These are phyloP conservation scores for Coleophora flavipennella DNA, from an alignment of 2,888 invertebrate genomes.

Conservation along the genomic window DNA sequence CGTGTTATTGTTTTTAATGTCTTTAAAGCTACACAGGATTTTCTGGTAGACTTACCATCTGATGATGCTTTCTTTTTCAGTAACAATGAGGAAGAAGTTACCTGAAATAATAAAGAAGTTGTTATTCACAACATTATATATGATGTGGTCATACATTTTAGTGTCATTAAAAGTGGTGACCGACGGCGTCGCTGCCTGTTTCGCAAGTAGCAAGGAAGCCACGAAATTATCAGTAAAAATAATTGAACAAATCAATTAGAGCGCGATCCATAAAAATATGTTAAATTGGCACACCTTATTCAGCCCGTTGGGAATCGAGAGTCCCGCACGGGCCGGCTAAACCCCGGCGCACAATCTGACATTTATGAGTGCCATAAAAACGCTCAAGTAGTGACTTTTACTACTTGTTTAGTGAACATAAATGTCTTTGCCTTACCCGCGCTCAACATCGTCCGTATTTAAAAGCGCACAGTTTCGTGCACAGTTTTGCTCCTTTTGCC, in stretches of 20 bases:
- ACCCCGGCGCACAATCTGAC: slow-evolving; percentile 70
- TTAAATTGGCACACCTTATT: slow-evolving; percentile 24
- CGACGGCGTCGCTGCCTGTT: too few relatives aligned
- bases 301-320: slow-evolving; percentile 28
- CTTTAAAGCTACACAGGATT: too few relatives aligned
- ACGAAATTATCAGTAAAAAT: slow-evolving; percentile 27
- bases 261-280: slow-evolving; percentile 25
- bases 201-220: too few relatives aligned
- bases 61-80: slow-evolving; percentile 10
- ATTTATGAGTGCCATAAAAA: slow-evolving; percentile 74
- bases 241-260: slow-evolving; percentile 57
- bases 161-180: slow-evolving; percentile 23
- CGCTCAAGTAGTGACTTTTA: slow-evolving; percentile 75
- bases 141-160: slow-evolving; percentile 23
- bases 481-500: slow-evolving; percentile 62
- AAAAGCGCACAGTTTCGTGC: slow-evolving; percentile 70
- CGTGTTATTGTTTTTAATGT: slow-evolving; percentile 14
- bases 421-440: slow-evolving; percentile 73
- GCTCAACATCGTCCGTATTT: slow-evolving; percentile 69
- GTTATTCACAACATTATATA: slow-evolving; percentile 25
- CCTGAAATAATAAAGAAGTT: slow-evolving; percentile 46
- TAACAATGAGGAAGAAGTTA: slow-evolving; percentile 40
- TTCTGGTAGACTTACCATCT: too few relatives aligned
- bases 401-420: slow-evolving; percentile 75
- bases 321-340: slow-evolving; percentile 46